phyloP scores from a whole-genome alignment of 2,113 vertebrate genomes.

The human region DNA sequence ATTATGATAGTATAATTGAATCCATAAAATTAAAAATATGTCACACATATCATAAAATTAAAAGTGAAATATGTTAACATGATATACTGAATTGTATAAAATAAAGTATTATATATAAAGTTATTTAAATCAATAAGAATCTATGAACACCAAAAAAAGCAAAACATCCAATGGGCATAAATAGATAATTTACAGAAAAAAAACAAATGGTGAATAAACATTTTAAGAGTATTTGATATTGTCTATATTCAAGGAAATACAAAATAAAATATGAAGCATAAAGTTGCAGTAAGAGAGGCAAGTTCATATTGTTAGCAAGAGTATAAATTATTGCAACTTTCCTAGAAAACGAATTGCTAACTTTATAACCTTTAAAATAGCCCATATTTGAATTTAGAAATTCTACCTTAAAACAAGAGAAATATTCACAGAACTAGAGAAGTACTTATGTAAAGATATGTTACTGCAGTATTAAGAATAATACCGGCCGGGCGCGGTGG shows the following conservation, averaged over 20 bases:
- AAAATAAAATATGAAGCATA: background rate
- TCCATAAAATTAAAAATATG: background rate
- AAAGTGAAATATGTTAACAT: background rate
- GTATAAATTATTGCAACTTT: background rate
- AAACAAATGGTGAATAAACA: background rate
- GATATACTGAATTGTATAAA: background rate
- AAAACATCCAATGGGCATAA: background rate
- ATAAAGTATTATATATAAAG: background rate
- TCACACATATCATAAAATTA: background rate
- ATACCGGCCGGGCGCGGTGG: accelerated
- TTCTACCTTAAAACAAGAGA: background rate
- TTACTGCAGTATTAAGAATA: background rate
- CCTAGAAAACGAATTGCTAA: background rate
- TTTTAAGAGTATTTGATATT: background rate
- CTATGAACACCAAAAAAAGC: background rate
- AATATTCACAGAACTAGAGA: background rate
- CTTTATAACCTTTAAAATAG: background rate
- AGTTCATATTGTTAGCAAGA: background rate
- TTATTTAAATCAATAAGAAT: background rate
- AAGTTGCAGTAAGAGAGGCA: too few relatives aligned
- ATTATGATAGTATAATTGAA: background rate
- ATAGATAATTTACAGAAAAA: background rate
- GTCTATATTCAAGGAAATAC: background rate
- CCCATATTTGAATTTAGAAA: background rate
- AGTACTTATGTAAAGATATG: background rate